These are phyloP conservation scores for Chalcis sispes DNA, from an alignment of 2,888 invertebrate species.

Conservation along the genomic window DNA sequence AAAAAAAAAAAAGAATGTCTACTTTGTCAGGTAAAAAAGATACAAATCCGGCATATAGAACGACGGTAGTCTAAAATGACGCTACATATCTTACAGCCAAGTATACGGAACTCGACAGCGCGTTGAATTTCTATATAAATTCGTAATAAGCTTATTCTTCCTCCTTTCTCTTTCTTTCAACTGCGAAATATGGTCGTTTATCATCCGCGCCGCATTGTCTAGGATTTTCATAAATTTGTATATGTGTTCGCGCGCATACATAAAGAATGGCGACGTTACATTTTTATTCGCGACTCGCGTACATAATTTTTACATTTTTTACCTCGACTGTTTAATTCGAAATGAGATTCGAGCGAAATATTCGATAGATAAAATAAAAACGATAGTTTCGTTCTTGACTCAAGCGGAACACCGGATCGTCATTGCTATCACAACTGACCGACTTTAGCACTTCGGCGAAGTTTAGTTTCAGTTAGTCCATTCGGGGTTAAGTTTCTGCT, in stretches of 20 bases:
- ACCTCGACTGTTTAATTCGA: conserved; percentile 27
- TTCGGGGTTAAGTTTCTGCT: conserved; percentile 6
- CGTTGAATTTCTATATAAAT: conserved; percentile 31
- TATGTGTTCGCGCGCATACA: not conserved
- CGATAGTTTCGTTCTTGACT: not conserved
- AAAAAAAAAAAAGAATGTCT: conserved; percentile 5
- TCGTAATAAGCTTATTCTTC: conserved; percentile 23
- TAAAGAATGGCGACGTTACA: not conserved
- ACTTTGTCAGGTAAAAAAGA: conserved; percentile 24
- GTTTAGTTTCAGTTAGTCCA: conserved; percentile 31
- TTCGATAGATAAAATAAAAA: conserved; percentile 30
- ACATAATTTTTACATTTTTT: not conserved
- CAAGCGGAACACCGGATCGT: too few relatives aligned
- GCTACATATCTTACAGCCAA: not conserved
- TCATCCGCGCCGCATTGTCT: conserved; percentile 29
- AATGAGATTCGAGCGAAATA: not conserved
- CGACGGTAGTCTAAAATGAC: conserved; percentile 10
- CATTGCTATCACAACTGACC: conserved; percentile 27
- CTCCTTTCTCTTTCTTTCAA: not conserved
- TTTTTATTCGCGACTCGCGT: conserved; percentile 13
- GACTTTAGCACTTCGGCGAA: conserved; percentile 30
- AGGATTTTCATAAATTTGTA: not conserved
- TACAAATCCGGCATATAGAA: conserved; percentile 34
- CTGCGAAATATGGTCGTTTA: conserved; percentile 18
- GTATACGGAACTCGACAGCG: not conserved